phyloP scores from a whole-genome alignment of 2,888 invertebrate genomes.

The Cyclophora albipunctata region DNA sequence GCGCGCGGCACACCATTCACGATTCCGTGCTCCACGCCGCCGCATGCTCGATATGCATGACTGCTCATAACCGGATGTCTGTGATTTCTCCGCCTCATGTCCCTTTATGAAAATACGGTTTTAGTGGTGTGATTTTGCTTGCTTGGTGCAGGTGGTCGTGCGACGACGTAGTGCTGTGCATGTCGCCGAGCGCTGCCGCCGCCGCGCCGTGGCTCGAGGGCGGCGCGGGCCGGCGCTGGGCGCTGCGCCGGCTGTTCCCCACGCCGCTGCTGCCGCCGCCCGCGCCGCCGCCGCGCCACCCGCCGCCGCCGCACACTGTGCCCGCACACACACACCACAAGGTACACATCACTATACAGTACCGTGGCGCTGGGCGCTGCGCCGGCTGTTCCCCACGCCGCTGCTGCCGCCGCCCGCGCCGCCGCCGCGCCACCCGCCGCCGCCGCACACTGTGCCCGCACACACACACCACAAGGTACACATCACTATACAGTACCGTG shows the following conservation, averaged over 20 bases:
- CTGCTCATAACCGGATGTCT: too few species aligned
- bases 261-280: constrained; percentile 27
- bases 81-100: too few species aligned
- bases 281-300: constrained; percentile 18
- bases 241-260: constrained; percentile 80
- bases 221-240: constrained; percentile 85
- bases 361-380: constrained; percentile 78
- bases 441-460: constrained; percentile 16
- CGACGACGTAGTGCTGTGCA: constrained; percentile 76
- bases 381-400: constrained; percentile 77
- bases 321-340: constrained; percentile 14
- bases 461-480: constrained; percentile 14
- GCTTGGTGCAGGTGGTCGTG: constrained; percentile 73
- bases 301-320: constrained; percentile 16
- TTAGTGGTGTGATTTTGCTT: too few species aligned
- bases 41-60: too few species aligned
- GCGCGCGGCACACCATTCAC: too few species aligned
- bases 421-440: constrained; percentile 16
- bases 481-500: constrained; percentile 24
- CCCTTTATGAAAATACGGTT: too few species aligned
- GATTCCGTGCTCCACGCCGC: too few species aligned
- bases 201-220: constrained; percentile 92
- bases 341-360: constrained; percentile 3
- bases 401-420: constrained; percentile 23
- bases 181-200: constrained; percentile 90